Evolutionary conservation across 2,797 vertebrate genomes (phyloP).

Genomic region (Prunella strophiata): DNA sequence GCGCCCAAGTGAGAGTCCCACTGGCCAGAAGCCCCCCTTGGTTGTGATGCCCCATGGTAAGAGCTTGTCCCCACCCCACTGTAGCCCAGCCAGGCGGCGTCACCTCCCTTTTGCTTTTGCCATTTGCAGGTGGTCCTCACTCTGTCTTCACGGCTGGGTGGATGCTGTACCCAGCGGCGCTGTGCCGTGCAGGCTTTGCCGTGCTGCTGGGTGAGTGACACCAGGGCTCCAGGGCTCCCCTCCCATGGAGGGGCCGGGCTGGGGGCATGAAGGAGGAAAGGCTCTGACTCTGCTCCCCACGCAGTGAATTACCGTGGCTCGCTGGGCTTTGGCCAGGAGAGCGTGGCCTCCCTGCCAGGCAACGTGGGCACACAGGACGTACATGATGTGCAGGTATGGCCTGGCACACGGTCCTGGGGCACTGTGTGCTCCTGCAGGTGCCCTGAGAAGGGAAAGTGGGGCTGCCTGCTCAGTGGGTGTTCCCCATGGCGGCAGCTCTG

Average conservation of each 20-base stretch:
- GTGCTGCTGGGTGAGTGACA: slow-evolving; percentile 86
- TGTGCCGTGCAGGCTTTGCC: slow-evolving; percentile 90
- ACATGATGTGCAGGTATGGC: slow-evolving; percentile 89
- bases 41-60: slow-evolving; percentile 92
- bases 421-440: rapidly evolving
- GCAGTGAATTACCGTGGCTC: slow-evolving; percentile 97
- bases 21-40: slow-evolving; percentile 85
- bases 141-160: slow-evolving; percentile 86
- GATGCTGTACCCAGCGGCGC: slow-evolving; percentile 84
- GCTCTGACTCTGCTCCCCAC: not conserved
- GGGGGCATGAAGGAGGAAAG: not conserved
- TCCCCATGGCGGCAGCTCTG: slow-evolving; percentile 73
- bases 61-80: slow-evolving; percentile 3
- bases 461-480: not conserved
- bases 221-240: too few species aligned
- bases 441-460: not conserved
- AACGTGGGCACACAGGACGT: slow-evolving; percentile 92
- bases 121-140: slow-evolving; percentile 90
- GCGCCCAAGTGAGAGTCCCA: slow-evolving; percentile 79
- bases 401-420: rapidly evolving
- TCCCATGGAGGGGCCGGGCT: rapidly evolving
- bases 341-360: slow-evolving; percentile 86
- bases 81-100: rapidly evolving
- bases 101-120: not conserved
- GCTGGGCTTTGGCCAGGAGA: slow-evolving; percentile 93